A percentile compares a stretch with the other conserved stretches of the same genome.
phyloP scores from a whole-genome alignment of 2,888 invertebrate genomes.

The Leptopilina drosophilae region DNA sequence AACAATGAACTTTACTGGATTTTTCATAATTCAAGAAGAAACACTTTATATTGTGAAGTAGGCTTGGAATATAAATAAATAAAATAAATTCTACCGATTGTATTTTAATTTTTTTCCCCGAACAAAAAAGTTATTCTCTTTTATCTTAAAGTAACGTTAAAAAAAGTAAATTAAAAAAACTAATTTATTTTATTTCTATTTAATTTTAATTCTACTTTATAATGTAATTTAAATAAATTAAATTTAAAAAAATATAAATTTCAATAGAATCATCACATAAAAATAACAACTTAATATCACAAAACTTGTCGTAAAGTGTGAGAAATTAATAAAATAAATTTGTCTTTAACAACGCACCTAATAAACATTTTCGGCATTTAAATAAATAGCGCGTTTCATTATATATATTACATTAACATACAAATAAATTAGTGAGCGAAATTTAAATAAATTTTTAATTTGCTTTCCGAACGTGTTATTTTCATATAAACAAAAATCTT shows the following conservation, averaged over 20 bases:
- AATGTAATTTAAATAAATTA: neutral
- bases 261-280: too few species aligned
- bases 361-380: neutral
- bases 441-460: constrained; percentile 7
- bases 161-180: too few species aligned
- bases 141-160: too few species aligned
- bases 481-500: neutral
- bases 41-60: too few species aligned
- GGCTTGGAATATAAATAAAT: too few species aligned
- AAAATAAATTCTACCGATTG: too few species aligned
- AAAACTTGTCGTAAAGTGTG: neutral
- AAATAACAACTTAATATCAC: neutral
- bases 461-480: neutral
- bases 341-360: neutral
- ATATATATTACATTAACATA: neutral
- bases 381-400: neutral
- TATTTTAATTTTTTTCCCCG: too few species aligned
- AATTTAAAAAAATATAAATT: too few species aligned
- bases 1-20: too few species aligned
- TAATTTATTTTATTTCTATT: too few species aligned
- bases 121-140: too few species aligned
- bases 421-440: neutral
- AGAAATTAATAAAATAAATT: neutral
- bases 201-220: neutral
- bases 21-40: too few species aligned